Evolutionary conservation across 2,113 vertebrate genomes (phyloP), one percentile per base, ranked within the genome.

Genomic region (Agelaius phoeniceus): DNA sequence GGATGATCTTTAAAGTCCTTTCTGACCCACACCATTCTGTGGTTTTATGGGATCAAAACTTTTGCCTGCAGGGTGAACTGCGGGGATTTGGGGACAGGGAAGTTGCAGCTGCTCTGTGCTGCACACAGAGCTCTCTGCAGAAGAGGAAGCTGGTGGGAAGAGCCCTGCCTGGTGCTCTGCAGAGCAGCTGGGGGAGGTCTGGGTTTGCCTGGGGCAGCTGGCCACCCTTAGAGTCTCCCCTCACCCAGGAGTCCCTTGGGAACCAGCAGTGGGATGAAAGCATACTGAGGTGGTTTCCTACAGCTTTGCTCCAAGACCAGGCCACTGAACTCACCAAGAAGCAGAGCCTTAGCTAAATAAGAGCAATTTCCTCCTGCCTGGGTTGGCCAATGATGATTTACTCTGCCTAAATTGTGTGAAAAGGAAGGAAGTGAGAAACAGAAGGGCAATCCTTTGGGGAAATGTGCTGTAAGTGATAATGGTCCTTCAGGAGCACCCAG

Each of bases 401-500:
- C 16, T n/a, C 61, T 73, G 7, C 48, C 35, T 80, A 21, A 73
- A 39, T 30, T 31, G 39, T 61, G 5, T 22, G 48, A 12, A 57
- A 67, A 54, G 6, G 35, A 24, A 76, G 18, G 16, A 21, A 61
- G 58, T 37, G n/a, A 26, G 58, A 27, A 61, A 7, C 35, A 37
- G 58, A 17, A 61, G 51, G 23, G 28, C 20, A 27, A 12, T 51
- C 44, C 35, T 88, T 28, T 43, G 57, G 44, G 24, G 22, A 75
- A 73, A 37, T 22, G 48, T 7, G 2, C 21, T 55, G 1, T 14
- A 26, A 79, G 7, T 2, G 0, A 31, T 28, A 35, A 15, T 0
- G 3, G 27, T 37, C 37, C 43, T 43, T 67, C 48, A 18, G 35
- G 26, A 62, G 21, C 80, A 66, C 23, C 14, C 57, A 48, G 69